Conservation (phyloP, 1,140 invertebrate species). For the Aplysia californica region DNA sequence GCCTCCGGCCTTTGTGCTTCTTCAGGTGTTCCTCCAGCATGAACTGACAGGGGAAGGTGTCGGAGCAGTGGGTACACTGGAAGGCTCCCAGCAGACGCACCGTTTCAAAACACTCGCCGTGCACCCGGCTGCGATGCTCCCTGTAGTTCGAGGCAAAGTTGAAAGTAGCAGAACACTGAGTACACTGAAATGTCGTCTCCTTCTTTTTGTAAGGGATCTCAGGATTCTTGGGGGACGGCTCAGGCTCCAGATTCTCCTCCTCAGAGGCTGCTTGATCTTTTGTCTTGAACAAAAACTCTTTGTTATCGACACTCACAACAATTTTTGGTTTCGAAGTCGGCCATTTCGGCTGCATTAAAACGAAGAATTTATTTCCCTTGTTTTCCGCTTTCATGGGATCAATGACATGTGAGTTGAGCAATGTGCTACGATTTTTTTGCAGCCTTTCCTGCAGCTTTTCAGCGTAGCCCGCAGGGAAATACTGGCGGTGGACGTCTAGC, state of each 20-base stretch:
- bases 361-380: slow-evolving; percentile 17
- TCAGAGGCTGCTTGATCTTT: too few relatives aligned
- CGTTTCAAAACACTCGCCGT: slow-evolving; percentile 23
- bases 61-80: slow-evolving; percentile 26
- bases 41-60: slow-evolving; percentile 21
- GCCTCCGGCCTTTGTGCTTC: slow-evolving; percentile 13
- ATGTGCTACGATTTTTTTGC: background rate
- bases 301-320: background rate
- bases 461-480: background rate
- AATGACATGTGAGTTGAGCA: background rate
- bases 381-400: background rate
- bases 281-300: slow-evolving; percentile 12
- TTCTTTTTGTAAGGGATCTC: too few relatives aligned
- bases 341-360: slow-evolving; percentile 10
- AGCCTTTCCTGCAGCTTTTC: slow-evolving; percentile 3
- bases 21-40: slow-evolving; percentile 23
- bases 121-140: slow-evolving; percentile 16
- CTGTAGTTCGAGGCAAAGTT: slow-evolving; percentile 8
- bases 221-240: too few relatives aligned
- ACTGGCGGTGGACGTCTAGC: slow-evolving; percentile 7
- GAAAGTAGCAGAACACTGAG: slow-evolving; percentile 1
- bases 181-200: slow-evolving; percentile 11
- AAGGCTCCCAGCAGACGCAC: slow-evolving; percentile 14
- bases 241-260: too few relatives aligned
- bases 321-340: slow-evolving; percentile 2